Base-by-base conservation (phyloP, 1,140 invertebrate genomes). In the Epicauta chinensis region DNA sequence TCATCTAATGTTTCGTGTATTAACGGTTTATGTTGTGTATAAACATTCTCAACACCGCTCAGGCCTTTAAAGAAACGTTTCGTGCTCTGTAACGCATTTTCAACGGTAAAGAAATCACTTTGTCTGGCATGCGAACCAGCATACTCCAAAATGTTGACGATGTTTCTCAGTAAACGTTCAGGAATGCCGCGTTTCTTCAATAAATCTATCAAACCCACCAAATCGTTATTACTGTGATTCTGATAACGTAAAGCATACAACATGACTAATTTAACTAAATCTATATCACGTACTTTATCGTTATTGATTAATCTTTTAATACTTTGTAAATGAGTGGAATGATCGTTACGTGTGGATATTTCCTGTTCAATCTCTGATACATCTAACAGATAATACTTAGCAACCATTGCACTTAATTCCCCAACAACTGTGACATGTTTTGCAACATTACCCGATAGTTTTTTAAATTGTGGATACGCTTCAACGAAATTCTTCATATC, bases 401-500 rank as follows among this genome's bases (percentile, higher is more conserved):
- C 81, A 35, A 98, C 92, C 35, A 91, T 71, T 10, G 86, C 79
- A 3, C 93, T 97, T 37, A 99, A 71, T 73, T 98, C 95, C 11
- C 93, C 92, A 37, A 99, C 90, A 40, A 99, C 81, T 6, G 91
- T 94, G 15, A 99, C 89, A 75, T 99, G 97, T 74, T 98, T 98
- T 2, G 92, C 86, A 9, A 99, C 94, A 2, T 95, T 97, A 15
- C 96, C 96, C 0, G 93, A 97, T 82, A 98, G 93, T 84, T 98
- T 98, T 77, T 97, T 98, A 68, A 99, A 99, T 59, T 98, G 85
- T 0, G 97, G 97, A 80, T 99, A 99, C 11, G 89, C 89, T 69
- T 99, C 97, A 9, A 99, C 91, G 76, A 99, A 99, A 62, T 86
- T 87, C 77, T 99, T 99, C 95, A 99, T 98, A 69, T 99, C 97